Evolutionary conservation across 2,113 vertebrate genomes (phyloP).

Genomic region (Dryoscopus gambensis): DNA sequence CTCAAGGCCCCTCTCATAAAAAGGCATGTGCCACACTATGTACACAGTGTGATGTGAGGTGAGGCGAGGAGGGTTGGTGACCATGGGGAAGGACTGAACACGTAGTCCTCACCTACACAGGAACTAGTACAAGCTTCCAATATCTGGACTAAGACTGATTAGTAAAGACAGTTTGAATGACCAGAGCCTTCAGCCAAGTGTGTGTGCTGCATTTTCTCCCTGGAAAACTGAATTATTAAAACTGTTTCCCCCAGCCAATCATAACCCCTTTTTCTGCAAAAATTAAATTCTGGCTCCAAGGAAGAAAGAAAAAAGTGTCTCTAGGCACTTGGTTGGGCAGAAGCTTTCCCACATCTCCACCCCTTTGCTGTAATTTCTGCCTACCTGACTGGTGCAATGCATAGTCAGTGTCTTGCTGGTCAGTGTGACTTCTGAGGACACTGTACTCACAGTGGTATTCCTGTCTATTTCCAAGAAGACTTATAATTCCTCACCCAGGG

Average conservation of each 20-base stretch:
- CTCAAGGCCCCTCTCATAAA: background rate
- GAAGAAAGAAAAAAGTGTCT: background rate
- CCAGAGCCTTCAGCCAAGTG: background rate
- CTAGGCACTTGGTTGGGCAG: background rate
- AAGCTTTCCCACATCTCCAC: background rate
- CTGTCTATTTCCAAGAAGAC: background rate
- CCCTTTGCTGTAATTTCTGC: background rate
- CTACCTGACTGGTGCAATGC: background rate
- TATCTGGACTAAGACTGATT: background rate
- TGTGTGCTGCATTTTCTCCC: background rate
- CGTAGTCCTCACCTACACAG: background rate
- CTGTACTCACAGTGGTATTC: background rate
- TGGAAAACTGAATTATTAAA: background rate
- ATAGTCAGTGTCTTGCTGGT: background rate
- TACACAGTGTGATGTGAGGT: background rate
- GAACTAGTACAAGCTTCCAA: background rate
- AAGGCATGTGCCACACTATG: slow-evolving; percentile 60
- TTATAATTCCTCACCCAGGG: background rate
- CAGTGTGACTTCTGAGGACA: background rate
- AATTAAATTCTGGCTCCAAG: background rate
- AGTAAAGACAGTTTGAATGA: background rate
- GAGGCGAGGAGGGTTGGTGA: background rate
- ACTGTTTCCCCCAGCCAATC: too few species aligned
- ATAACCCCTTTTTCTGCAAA: background rate
- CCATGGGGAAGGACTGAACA: background rate